Conservation (phyloP, 2,888 invertebrate genomes). For the Lissocephala sabroskyi region DNA sequence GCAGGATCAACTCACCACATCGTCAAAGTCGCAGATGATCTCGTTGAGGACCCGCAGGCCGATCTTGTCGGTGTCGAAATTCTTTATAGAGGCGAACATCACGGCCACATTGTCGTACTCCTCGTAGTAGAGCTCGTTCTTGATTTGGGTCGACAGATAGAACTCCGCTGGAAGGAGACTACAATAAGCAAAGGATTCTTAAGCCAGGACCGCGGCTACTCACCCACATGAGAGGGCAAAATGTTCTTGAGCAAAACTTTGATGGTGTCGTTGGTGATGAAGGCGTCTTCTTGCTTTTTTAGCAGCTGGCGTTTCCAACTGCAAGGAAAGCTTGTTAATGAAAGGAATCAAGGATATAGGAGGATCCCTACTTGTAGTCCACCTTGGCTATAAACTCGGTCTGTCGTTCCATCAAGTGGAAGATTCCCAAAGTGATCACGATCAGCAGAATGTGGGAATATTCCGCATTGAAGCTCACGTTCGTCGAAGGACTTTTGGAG, state of each 20-base stretch:
- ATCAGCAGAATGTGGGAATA: constrained; percentile 83
- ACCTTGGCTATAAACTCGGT: constrained; percentile 91
- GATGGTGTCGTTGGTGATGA: constrained; percentile 89
- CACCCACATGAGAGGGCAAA: constrained; percentile 92
- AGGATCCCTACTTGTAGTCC: constrained; percentile 79
- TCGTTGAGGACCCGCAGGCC: constrained; percentile 85
- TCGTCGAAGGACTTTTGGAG: constrained; percentile 79
- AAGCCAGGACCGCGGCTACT: no score
- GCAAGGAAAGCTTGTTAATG: neutral
- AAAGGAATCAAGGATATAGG: constrained; percentile 1
- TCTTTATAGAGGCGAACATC: constrained; percentile 95
- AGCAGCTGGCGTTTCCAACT: constrained; percentile 81
- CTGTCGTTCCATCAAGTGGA: constrained; percentile 90
- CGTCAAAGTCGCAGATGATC: constrained; percentile 94
- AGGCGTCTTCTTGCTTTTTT: constrained; percentile 88
- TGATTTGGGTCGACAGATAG: constrained; percentile 80
- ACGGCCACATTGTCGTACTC: constrained; percentile 92
- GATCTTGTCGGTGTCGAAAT: constrained; percentile 81
- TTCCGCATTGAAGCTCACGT: constrained; percentile 79
- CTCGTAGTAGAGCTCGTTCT: constrained; percentile 88
- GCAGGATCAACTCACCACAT: constrained; percentile 75
- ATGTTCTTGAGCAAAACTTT: constrained; percentile 93
- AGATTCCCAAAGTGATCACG: constrained; percentile 81
- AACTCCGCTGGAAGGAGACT: constrained; percentile 78
- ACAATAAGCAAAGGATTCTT: neutral